Evolutionary conservation across 1,140 invertebrate genomes (phyloP).

Genomic region (Zophobas morio): DNA sequence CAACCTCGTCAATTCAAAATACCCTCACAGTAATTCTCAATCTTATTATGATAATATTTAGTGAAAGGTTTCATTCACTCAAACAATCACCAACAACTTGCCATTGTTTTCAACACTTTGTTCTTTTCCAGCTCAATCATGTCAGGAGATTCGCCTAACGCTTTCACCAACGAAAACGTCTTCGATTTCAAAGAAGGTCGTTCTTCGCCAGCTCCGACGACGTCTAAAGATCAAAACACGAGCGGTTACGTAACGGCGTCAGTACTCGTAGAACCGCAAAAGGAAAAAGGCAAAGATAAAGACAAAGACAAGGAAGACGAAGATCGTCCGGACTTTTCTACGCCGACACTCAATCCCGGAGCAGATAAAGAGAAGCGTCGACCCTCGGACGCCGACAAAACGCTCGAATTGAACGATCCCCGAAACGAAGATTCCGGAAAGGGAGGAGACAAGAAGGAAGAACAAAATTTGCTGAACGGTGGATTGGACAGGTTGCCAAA

Average conservation of each 20-base stretch:
- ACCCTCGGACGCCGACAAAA: slow-evolving; percentile 15
- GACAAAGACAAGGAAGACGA: slow-evolving; percentile 10
- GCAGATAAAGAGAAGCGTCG: slow-evolving; percentile 15
- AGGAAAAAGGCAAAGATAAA: slow-evolving; percentile 30
- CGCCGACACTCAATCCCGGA: slow-evolving; percentile 2
- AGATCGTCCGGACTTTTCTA: slow-evolving; percentile 1
- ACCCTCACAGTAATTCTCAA: no score
- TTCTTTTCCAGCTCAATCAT: slow-evolving; percentile 46
- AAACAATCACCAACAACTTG: not conserved
- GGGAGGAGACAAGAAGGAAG: slow-evolving; percentile 10
- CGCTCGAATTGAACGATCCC: slow-evolving; percentile 10
- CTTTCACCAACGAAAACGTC: slow-evolving; percentile 8
- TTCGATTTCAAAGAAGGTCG: slow-evolving; percentile 41
- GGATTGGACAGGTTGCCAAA: not conserved
- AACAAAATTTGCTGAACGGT: slow-evolving; percentile 21
- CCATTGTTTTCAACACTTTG: not conserved
- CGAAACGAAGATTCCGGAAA: not conserved
- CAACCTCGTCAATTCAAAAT: no score
- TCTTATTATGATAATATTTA: not conserved
- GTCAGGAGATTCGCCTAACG: slow-evolving; percentile 46
- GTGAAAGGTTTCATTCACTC: not conserved
- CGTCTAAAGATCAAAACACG: not conserved
- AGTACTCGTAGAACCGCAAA: slow-evolving; percentile 42
- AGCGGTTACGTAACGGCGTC: slow-evolving; percentile 20
- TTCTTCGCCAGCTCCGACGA: slow-evolving; percentile 18